Base-by-base conservation (phyloP, 2,113 vertebrate species). In the Nettapus auritus region DNA sequence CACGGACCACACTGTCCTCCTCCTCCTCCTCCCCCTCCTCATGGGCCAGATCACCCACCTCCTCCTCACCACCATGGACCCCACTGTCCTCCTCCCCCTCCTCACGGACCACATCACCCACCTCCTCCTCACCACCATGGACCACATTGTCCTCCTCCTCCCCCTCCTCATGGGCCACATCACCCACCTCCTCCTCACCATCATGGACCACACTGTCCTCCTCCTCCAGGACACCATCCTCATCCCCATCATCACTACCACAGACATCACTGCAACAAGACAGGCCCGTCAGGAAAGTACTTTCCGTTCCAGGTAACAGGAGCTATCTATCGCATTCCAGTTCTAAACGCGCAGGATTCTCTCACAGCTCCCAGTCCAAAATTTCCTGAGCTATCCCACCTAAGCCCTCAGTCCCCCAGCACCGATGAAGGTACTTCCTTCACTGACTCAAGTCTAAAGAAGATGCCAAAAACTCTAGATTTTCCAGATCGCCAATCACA, bases 321-420 rank as follows among this genome's bases (percentile, higher is more conserved):
- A 75, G 33, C 70, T 62, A 2, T 98, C 77, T 62, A 97, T 85
- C 83, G 2, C 62, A 92, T 98, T 50, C 97, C 96, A 53, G 82
- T 97, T 81, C 66, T 93, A 71, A 94, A 82, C 26, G 71, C 56
- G 60, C 93, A 71, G 9, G 94, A 97, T 77, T 78, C 97, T 86
- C 97, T 98, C 53, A 78, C 82, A 86, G 82, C 81, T 87, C 98
- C 97, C 16, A 92, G 68, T 57, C 87, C 91, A 75, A 96, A 97
- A 33, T 98, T 98, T 57, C 60, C 60, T 78, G 71, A 62, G n/a
- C 64, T 75, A 66, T 55, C 40, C 38, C 63, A 73, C 67, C 44
- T 17, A 13, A 34, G 8, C 15, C 12, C 56, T 44, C 56, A 60
- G 20, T 87, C 75, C n/a, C 66, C 64, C 42, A 64, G 74, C 63